Evolutionary conservation across 2,888 invertebrate species (phyloP).

Genomic region (Orthosia gothica): DNA sequence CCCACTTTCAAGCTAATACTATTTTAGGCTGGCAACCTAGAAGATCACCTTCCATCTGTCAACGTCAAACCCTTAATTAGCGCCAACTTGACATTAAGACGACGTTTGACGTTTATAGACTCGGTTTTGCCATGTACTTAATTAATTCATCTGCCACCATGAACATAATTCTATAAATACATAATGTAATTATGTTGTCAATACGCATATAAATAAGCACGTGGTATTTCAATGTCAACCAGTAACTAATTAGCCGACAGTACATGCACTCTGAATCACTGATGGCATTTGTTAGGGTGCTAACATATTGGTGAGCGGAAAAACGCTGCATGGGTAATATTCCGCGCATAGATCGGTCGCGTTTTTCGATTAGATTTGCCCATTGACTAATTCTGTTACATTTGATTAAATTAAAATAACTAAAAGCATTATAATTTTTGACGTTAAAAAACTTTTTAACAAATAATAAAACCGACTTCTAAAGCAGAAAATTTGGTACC

Average conservation of each 20-base stretch:
- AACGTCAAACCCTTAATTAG: slow-evolving; percentile 22
- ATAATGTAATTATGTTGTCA: slow-evolving; percentile 44
- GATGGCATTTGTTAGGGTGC: slow-evolving; percentile 15
- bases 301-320: background rate
- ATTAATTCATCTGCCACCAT: slow-evolving; percentile 11
- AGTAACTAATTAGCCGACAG: slow-evolving; percentile 37
- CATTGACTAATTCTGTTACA: no score
- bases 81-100: no score
- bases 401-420: no score
- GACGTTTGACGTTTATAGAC: slow-evolving; percentile 12
- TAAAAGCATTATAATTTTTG: no score
- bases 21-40: slow-evolving; percentile 6
- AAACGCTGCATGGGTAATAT: no score
- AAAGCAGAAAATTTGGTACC: no score
- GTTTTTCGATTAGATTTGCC: no score
- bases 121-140: background rate
- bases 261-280: slow-evolving; percentile 23
- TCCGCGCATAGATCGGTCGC: no score
- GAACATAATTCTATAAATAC: slow-evolving; percentile 7
- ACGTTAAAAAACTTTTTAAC: no score
- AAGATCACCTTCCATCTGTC: slow-evolving; percentile 17
- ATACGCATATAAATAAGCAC: slow-evolving; percentile 33
- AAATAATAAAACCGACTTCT: no score
- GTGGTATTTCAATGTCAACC: slow-evolving; percentile 59
- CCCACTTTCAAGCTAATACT: background rate